phyloP scores from a whole-genome alignment of 2,888 invertebrate species.

The Cryptocheilus praepositus region DNA sequence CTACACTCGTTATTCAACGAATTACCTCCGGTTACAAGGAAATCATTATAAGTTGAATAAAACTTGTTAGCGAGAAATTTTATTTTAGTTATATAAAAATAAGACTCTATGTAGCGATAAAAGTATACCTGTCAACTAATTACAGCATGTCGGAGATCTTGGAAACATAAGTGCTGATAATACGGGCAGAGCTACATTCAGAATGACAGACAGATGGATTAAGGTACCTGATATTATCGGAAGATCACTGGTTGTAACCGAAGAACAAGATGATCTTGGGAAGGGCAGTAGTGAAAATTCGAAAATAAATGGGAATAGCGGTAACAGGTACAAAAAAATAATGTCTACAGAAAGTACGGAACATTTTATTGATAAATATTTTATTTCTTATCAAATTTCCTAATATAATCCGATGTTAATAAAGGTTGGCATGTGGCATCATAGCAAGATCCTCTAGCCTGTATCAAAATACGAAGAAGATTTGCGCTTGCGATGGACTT shows the following conservation, averaged over 20 bases:
- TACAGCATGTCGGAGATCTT: slow-evolving; percentile 80
- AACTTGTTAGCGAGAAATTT: no score
- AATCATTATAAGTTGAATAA: no score
- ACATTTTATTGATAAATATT: not conserved
- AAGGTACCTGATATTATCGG: slow-evolving; percentile 86
- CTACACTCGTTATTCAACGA: no score
- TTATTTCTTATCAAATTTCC: not conserved
- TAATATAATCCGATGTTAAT: slow-evolving; percentile 9
- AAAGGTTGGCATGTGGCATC: slow-evolving; percentile 86
- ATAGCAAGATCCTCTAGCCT: slow-evolving; percentile 92
- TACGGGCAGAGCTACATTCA: slow-evolving; percentile 82
- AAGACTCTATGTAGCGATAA: no score
- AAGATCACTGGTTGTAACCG: slow-evolving; percentile 85
- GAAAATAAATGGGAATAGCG: slow-evolving; percentile 80
- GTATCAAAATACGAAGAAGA: slow-evolving; percentile 89
- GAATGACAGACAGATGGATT: slow-evolving; percentile 78
- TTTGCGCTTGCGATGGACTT: slow-evolving; percentile 93
- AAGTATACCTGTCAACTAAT: no score
- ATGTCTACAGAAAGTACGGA: no score
- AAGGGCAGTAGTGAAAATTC: slow-evolving; percentile 76
- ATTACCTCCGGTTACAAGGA: no score
- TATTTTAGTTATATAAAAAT: no score
- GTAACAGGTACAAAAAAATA: slow-evolving; percentile 76
- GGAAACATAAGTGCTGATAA: slow-evolving; percentile 80
- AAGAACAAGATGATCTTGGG: slow-evolving; percentile 80